Evolutionary conservation across 2,888 invertebrate species (phyloP).

Genomic region (Brachynemurus nebulosus): DNA sequence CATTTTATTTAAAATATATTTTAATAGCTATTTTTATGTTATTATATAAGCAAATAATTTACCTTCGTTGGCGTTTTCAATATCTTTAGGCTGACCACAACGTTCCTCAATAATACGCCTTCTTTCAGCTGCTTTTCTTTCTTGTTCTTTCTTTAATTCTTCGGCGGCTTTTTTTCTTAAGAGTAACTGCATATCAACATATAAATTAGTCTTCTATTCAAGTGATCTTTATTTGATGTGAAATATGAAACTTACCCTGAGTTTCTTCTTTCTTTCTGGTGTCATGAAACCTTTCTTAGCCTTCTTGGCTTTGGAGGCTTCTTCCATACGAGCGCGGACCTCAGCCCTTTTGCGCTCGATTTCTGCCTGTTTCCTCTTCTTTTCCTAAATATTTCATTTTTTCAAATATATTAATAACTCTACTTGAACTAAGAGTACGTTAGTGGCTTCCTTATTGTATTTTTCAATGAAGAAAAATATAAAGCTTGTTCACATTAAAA

Average conservation of each 20-base stretch:
- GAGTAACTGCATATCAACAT: conserved; percentile 56
- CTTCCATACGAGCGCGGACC: conserved; percentile 97
- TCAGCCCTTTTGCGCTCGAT: conserved; percentile 98
- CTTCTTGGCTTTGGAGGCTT: conserved; percentile 96
- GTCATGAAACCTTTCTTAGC: conserved; percentile 99
- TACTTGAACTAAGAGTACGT: too few relatives aligned
- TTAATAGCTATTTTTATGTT: background rate
- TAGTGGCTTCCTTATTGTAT: too few relatives aligned
- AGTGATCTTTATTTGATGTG: background rate
- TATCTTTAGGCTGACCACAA: conserved; percentile 81
- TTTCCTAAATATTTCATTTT: too few relatives aligned
- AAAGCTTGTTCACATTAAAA: too few relatives aligned
- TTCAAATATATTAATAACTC: too few relatives aligned
- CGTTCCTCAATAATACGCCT: conserved; percentile 94
- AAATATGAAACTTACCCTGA: conserved; percentile 61
- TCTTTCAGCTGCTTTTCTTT: conserved; percentile 95
- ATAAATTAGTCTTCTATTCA: conserved; percentile 4
- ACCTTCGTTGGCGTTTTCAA: conserved; percentile 93
- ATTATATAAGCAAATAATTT: conserved; percentile 22
- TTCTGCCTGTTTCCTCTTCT: conserved; percentile 95
- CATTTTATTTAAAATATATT: background rate
- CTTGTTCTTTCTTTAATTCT: conserved; percentile 98
- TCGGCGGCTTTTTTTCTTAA: conserved; percentile 99
- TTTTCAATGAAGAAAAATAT: too few relatives aligned
- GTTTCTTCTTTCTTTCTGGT: conserved; percentile 99